Base-by-base conservation (phyloP, 2,113 vertebrate genomes). In the Polypterus bichir region DNA sequence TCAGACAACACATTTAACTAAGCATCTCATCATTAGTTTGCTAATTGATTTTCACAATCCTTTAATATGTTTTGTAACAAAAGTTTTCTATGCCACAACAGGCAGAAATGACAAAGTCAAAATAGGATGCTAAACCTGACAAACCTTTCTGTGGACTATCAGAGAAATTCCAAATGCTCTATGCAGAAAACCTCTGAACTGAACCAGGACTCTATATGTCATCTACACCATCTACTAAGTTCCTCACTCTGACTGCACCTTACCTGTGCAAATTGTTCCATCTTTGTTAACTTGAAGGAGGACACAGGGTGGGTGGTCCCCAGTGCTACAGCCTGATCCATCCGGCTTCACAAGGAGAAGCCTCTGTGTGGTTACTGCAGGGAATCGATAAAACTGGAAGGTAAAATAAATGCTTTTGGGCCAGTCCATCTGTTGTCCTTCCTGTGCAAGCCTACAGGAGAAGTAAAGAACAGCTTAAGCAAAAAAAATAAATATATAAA, bases 351-450 rank as follows among this genome's bases (percentile, higher is more conserved):
- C 73, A 46, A 98, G 82, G 70, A 79, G 84, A 62, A 98, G 81
- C 4, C 81, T 83, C 0, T 91, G 86, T 0, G 91, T 92, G 1
- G 83, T 91, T 57, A 83, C 75, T 0, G 87, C 86, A 0, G 89
- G 88, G 57, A 98, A 97, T 8, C 92, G 91, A 71, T 97, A 98
- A 68, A 98, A 91, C 84, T 97, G 94, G 85, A 98, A 95, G 63
- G 91, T 98, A 77, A 98, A 86, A 71, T 91, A 87, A 69, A 98
- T 57, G 2, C 80, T 88, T 54, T 63, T 65, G 0, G 91, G 93
- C 89, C 88, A 91, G 0, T 70, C 76, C 0, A 64, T 52, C 44
- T 71, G 70, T 1, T 47, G 3, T 0, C 68, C 48, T 0, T 74
- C 73, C 62, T 70, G 68, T 6, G 74, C 68, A 9, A 77, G 65